A percentile compares a stretch with the other conserved stretches of the same genome.
phyloP scores from a whole-genome alignment of 2,113 vertebrate species.

The Corythaeola cristata region DNA sequence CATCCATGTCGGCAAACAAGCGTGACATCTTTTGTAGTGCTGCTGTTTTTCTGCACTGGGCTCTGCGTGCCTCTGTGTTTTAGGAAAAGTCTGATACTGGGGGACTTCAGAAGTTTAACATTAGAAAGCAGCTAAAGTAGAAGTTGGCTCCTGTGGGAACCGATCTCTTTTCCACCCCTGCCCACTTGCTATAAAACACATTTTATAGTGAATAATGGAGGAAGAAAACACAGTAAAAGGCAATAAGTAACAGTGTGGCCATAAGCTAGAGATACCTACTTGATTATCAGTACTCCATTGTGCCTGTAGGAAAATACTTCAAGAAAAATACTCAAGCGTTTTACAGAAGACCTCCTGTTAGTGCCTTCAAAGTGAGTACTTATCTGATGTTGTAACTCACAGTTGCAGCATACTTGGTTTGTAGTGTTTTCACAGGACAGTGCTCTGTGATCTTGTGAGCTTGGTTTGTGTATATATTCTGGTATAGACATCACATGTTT shows the following conservation, averaged over 20 bases:
- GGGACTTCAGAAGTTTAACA: accelerated
- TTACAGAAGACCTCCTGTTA: background rate
- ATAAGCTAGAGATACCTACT: background rate
- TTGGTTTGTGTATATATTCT: background rate
- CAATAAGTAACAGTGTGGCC: background rate
- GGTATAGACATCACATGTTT: background rate
- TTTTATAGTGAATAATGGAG: background rate
- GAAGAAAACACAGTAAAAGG: background rate
- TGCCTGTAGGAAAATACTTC: background rate
- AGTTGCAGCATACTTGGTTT: background rate
- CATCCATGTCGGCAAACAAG: background rate
- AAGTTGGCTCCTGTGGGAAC: background rate
- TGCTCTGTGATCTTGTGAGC: background rate
- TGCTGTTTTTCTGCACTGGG: background rate
- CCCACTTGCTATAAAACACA: background rate
- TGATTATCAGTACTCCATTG: background rate
- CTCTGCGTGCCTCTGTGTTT: background rate
- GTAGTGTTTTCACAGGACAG: background rate
- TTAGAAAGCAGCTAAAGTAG: background rate
- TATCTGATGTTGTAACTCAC: background rate
- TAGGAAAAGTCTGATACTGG: background rate
- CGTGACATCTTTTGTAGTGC: background rate
- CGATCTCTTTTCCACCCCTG: background rate
- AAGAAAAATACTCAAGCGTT: background rate
- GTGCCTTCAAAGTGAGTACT: background rate